Evolutionary conservation across 2,797 vertebrate species (phyloP), one percentile per base, ranked within the genome.

Genomic region (Champsocephalus esox): DNA sequence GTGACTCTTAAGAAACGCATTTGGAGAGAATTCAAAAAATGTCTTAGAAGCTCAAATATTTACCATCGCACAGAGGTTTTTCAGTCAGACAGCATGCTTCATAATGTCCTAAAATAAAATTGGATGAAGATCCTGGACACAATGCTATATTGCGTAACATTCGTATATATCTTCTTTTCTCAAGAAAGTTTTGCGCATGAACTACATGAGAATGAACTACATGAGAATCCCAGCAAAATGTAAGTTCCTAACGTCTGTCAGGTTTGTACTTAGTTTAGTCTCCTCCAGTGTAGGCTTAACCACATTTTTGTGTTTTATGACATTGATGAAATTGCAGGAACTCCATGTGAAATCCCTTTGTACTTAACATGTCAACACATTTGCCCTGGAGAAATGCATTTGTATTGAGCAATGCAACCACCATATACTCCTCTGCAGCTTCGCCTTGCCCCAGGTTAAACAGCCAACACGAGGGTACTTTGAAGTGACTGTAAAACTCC

Each of bases 371-470:
- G 11, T 62, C 52, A 46, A 32, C 52, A 66, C 54, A 32, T 2
- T 49, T 28, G n/a, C 69, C 82, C 61, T 52, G 0, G 0, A 73
- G 81, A 71, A 59, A 70, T 50, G 12, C 32, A 50, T 60, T 84
- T 12, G 12, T 32, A 28, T 78, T 88, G 73, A 78, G 85, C 77
- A 89, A 84, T 54, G 50, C 56, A 46, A n/a, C 19, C 45, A 38
- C 9, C 13, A 11, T 49, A 14, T 66, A 43, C 14, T 50, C 32
- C 51, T 73, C 21, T 57, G 46, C 28, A 51, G 67, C 59, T 57
- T 67, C 60, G 43, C 21, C 7, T 49, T 62, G 73, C 87, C 78
- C 11, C 73, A 52, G 76, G 82, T 52, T 0, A 8, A 11, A 12
- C 45, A 17, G 55, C 59, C 43, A 52, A 21, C 24, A 48, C 80